Conservation (phyloP, 2,113 vertebrate genomes). For the Alaudala cheleensis region DNA sequence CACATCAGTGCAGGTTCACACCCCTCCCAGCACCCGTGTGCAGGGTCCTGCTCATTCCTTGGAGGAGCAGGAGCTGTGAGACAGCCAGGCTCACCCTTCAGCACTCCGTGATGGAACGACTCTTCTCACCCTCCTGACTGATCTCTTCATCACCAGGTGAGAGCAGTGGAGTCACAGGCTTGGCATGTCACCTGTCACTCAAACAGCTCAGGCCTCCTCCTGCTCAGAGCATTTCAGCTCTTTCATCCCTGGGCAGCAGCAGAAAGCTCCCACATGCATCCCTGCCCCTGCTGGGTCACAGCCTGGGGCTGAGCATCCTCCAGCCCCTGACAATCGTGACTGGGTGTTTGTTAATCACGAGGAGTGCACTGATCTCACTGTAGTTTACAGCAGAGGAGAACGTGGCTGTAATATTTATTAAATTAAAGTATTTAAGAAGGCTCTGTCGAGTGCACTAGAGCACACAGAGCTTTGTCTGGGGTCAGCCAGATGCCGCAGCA, state of each 20-base stretch:
- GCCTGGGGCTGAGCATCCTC: neutral
- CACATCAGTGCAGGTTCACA: fast-evolving
- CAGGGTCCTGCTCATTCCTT: fast-evolving
- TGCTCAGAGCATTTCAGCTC: fast-evolving
- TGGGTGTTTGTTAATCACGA: fast-evolving
- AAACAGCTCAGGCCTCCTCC: neutral
- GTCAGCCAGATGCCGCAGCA: conserved; percentile 1
- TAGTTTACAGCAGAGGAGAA: neutral
- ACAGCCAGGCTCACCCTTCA: fast-evolving
- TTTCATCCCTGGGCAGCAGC: fast-evolving
- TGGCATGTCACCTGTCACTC: fast-evolving
- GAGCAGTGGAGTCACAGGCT: neutral
- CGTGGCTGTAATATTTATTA: fast-evolving
- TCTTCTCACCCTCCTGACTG: neutral
- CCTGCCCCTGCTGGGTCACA: neutral
- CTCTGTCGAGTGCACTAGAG: fast-evolving
- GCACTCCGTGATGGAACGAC: fast-evolving
- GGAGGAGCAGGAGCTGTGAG: neutral
- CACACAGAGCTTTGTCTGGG: neutral
- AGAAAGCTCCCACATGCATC: fast-evolving
- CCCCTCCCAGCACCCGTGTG: fast-evolving
- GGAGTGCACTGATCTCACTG: fast-evolving
- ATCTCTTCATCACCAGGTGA: fast-evolving
- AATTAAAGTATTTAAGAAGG: neutral
- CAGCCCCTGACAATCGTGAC: fast-evolving